Percentiles rank a stretch among this genome's conserved stretches.
Conservation (phyloP, 2,888 invertebrate genomes). For the Cheilosia impressa region DNA sequence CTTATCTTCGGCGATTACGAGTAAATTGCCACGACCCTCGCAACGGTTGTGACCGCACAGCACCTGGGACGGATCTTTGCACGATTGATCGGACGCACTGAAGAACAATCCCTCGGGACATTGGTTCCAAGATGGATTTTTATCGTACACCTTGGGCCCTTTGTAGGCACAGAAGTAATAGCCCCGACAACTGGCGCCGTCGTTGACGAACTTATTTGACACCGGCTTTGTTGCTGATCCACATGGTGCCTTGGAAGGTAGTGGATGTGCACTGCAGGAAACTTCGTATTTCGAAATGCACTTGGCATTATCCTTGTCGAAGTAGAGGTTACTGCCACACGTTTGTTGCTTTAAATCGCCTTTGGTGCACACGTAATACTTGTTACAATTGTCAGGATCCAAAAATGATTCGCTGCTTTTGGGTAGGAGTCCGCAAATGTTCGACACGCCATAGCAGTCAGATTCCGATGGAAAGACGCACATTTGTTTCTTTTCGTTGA, state of each 20-base stretch:
- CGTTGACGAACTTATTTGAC: slow-evolving; percentile 69
- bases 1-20: slow-evolving; percentile 78
- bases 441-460: slow-evolving; percentile 77
- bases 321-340: slow-evolving; percentile 77
- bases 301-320: slow-evolving; percentile 75
- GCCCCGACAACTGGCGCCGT: slow-evolving; percentile 79
- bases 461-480: slow-evolving; percentile 77
- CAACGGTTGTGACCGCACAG: slow-evolving; percentile 80
- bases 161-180: slow-evolving; percentile 78
- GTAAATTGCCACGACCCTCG: slow-evolving; percentile 79
- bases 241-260: slow-evolving; percentile 76
- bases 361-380: slow-evolving; percentile 78
- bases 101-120: slow-evolving; percentile 79
- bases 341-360: neutral
- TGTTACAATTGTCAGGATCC: slow-evolving; percentile 77
- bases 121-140: slow-evolving; percentile 79
- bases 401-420: slow-evolving; percentile 76
- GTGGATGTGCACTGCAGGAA: slow-evolving; percentile 78
- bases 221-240: slow-evolving; percentile 28
- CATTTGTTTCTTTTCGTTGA: slow-evolving; percentile 77
- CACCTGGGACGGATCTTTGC: slow-evolving; percentile 76
- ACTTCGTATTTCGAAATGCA: slow-evolving; percentile 76
- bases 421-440: slow-evolving; percentile 79
- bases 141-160: slow-evolving; percentile 73
- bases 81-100: slow-evolving; percentile 67